Evolutionary conservation across 2,113 vertebrate species (phyloP).

Genomic region (Passer montanus): DNA sequence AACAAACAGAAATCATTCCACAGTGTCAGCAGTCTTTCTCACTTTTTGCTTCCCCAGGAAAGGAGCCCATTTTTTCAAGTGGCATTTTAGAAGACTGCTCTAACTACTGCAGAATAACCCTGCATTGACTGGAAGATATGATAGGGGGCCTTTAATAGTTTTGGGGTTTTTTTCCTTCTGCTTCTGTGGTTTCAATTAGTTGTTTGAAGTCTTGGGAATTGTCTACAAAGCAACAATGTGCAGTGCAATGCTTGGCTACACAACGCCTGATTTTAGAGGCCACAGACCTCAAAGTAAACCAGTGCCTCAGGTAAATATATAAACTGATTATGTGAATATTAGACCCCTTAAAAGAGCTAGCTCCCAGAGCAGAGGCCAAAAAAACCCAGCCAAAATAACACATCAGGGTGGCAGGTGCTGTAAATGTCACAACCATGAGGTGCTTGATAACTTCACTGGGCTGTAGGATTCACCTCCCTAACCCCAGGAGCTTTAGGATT

Average conservation of each 20-base stretch:
- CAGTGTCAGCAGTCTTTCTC: neutral
- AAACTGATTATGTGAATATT: neutral
- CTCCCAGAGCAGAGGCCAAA: neutral
- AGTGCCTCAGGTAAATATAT: neutral
- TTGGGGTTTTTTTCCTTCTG: neutral
- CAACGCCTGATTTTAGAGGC: neutral
- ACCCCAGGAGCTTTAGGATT: neutral
- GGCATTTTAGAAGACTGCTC: neutral
- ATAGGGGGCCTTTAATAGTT: fast-evolving
- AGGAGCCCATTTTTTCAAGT: neutral
- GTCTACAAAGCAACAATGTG: neutral
- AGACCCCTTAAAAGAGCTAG: neutral
- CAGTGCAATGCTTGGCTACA: neutral
- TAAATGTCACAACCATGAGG: neutral
- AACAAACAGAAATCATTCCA: neutral
- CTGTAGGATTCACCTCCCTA: neutral
- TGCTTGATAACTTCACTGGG: neutral
- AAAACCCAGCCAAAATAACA: neutral
- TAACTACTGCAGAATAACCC: neutral
- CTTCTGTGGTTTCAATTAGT: neutral
- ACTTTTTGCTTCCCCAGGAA: neutral
- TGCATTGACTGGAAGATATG: neutral
- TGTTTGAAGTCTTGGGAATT: neutral
- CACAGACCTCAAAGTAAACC: neutral
- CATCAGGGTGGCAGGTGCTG: neutral